Base-by-base conservation (phyloP, 2,797 vertebrate species). In the Neoniphon sammara region DNA sequence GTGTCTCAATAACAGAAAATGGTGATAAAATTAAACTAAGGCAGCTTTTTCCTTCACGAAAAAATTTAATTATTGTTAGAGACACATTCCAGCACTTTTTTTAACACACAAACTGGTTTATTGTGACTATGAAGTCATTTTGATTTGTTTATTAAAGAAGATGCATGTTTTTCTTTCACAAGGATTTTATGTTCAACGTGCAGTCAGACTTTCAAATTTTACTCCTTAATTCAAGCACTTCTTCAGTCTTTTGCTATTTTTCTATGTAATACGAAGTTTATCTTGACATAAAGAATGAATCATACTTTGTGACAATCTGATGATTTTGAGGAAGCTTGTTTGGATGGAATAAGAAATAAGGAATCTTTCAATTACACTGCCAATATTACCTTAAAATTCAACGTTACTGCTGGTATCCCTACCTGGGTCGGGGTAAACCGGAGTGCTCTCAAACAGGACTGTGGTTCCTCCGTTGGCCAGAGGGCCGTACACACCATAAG, bases 371-470 rank as follows among this genome's bases (percentile, higher is more conserved):
- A 5, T 15, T 11, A 39, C 36, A 39, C 2, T 39, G 10, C 36
- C 8, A 42, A 2, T 42, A 42, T 12, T 11, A 42, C 39, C 39
- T 5, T 44, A 15, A 44, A 15, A 44, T 17, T 17, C 42, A 15
- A 44, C 14, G 42, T 14, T 44, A 14, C 42, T 15, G 47, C 31
- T 12, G 17, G n/a, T 0, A 0, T 63, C 56, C 91, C 90, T 91
- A 98, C 98, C 98, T 92, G 97, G 96, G 89, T 99, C 83, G 1
- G 98, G 98, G 85, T 98, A 99, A 65, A 95, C 64, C 0, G 98
- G 98, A 27, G 97, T 99, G 88, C 98, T 98, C 85, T 99, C 97
- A 89, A 99, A 99, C 65, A 99, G 93, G 47, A 99, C 95, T 0
- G 94, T 96, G 50, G 97, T 98, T 23, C 92, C 96, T 69, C 97